phyloP scores from a whole-genome alignment of 2,888 invertebrate genomes.

The Cynaeus angustus region DNA sequence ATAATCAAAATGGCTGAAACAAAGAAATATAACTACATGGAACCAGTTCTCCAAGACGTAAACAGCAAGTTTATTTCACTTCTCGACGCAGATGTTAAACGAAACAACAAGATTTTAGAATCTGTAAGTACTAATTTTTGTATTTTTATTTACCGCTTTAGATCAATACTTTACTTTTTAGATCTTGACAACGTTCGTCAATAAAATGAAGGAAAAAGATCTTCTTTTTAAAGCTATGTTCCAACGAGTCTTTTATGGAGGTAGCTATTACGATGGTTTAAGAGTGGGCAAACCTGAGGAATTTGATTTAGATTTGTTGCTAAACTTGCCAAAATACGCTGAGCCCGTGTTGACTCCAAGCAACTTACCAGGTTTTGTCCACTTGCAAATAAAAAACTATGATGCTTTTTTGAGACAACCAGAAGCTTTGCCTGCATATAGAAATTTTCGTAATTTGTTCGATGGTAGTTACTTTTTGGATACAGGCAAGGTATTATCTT shows the following conservation, averaged over 20 bases:
- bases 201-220: slow-evolving; percentile 64
- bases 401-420: slow-evolving; percentile 38
- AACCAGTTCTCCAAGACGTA: slow-evolving; percentile 60
- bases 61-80: slow-evolving; percentile 60
- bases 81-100: slow-evolving; percentile 53
- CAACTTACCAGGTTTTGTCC: slow-evolving; percentile 72
- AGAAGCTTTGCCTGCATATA: slow-evolving; percentile 20
- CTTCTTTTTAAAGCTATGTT: slow-evolving; percentile 65
- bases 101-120: slow-evolving; percentile 68
- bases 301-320: slow-evolving; percentile 76
- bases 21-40: slow-evolving; percentile 61
- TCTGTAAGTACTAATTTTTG: slow-evolving; percentile 66
- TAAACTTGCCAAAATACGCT: slow-evolving; percentile 72
- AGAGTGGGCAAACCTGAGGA: slow-evolving; percentile 76
- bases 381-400: slow-evolving; percentile 68
- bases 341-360: slow-evolving; percentile 63
- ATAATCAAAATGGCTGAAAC: slow-evolving; percentile 49
- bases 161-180: slow-evolving; percentile 23
- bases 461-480: slow-evolving; percentile 71
- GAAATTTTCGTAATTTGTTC: slow-evolving; percentile 59
- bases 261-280: slow-evolving; percentile 77
- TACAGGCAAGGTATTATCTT: slow-evolving; percentile 72
- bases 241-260: slow-evolving; percentile 71
- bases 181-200: slow-evolving; percentile 15
- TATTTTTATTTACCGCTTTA: background rate